Percentiles rank a stretch among this genome's conserved stretches.
Conservation (phyloP, 37 sponge, comb jelly and placozoan species). For the Aphrocallistes beatrix region DNA sequence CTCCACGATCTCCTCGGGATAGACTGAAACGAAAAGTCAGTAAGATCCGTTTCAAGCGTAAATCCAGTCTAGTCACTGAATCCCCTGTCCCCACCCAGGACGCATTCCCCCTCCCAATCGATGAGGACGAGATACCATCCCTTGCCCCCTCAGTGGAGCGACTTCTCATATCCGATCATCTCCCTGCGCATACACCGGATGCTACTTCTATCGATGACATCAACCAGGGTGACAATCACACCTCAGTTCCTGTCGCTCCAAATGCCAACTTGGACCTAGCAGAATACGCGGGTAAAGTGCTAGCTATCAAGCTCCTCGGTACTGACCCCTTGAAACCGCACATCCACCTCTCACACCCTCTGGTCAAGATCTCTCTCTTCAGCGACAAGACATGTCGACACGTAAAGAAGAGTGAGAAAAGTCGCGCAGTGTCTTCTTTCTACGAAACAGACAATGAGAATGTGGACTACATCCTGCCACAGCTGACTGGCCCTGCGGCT, state of each 20-base stretch:
- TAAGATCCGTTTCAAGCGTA: not conserved
- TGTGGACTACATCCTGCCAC: constrained; percentile 69
- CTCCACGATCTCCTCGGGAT: not conserved
- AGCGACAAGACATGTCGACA: constrained; percentile 2
- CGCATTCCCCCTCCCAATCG: no score
- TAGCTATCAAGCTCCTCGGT: constrained; percentile 40
- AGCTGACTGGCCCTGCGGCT: constrained; percentile 47
- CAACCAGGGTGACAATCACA: not conserved
- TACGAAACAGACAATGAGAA: constrained; percentile 52
- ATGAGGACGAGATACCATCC: no score
- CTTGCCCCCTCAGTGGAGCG: no score
- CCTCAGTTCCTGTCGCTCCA: not conserved
- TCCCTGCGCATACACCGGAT: not conserved
- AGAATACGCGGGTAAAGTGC: not conserved
- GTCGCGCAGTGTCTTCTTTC: constrained; percentile 47
- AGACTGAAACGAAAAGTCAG: not conserved
- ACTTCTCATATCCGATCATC: not conserved
- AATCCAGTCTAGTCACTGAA: not conserved
- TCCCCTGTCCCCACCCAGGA: not conserved
- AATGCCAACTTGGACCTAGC: not conserved
- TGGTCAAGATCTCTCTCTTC: constrained; percentile 48
- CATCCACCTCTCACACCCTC: constrained; percentile 37
- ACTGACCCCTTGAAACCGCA: constrained; percentile 39
- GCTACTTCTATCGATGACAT: not conserved
- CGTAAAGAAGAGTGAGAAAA: constrained; percentile 36